Evolutionary conservation across 2,113 vertebrate genomes (phyloP), one percentile per base, ranked within the genome.

Genomic region (Chlamydotis undulata): DNA sequence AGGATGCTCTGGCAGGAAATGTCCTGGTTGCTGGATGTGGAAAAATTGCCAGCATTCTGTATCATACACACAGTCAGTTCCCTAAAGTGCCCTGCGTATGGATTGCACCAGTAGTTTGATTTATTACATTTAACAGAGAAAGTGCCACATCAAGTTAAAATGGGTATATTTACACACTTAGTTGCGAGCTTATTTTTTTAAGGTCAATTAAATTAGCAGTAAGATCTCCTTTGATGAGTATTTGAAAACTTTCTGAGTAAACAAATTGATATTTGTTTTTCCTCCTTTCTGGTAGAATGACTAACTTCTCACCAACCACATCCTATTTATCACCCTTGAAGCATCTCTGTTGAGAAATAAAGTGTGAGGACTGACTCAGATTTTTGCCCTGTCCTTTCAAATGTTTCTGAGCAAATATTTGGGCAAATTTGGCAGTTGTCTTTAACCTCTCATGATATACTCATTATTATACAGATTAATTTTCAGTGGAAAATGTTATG

Each of bases 1-100:
- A 98, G 98, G 98, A 98, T 98, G 98, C 98, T 98, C 97, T 97
- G 97, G 92, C 98, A 98, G 98, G 99, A 99, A 99, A 98, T 92
- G 96, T 96, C 98, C 97, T 93, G 93, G 97, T 97, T 98, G 91
- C 97, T 97, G 97, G 97, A 95, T 97, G 98, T 98, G 98, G 98
- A 98, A 98, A 98, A 98, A 97, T 95, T 79, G 95, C 94, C 95
- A 91, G 81, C 70, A 17, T 94, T 94, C 78, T 78, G 65, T 97
- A 88, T 91, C 87, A 26, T 93, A 56, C 33, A 50, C 90, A n/a
- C 29, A 19, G 83, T 41, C 2, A 22, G 82, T 94, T 93, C 94
- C 74, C 65, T 80, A 56, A 95, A 82, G 76, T 52, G 50, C 65
- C 11, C 41, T 9, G 81, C 47, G 28, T 69, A 56, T 69, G n/a